Base-by-base conservation (phyloP, 2,113 vertebrate species). In the Mormoops blainvillei region DNA sequence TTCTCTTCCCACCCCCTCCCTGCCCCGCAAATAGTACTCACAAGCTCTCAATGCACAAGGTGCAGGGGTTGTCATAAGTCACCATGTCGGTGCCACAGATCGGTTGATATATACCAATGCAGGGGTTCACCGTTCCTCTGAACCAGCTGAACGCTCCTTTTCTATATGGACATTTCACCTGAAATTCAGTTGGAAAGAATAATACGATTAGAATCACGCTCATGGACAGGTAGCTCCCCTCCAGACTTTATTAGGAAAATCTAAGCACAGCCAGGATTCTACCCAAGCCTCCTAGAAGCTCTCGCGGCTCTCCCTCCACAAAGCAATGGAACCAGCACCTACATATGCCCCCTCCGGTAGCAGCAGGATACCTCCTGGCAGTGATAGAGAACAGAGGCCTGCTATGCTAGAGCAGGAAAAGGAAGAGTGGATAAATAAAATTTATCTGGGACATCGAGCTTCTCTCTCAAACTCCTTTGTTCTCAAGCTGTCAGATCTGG, bases 111-210 rank as follows among this genome's bases (percentile, higher is more conserved):
- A 87, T 2, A 20, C 6, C 33, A 18, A 36, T 43, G 26, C 94
- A 96, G 28, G 87, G 84, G 0, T 92, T 77, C 2, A n/a, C n/a
- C 31, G 61, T 96, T 67, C 15, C 56, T 18, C 5, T 52, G 83
- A 73, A 61, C 82, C 78, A 93, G 67, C 48, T 86, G 78, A 97
- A 52, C 12, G 89, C 22, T 86, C 93, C 87, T 86, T 73, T 89
- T 36, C 58, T 83, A 83, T 93, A 87, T 3, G 94, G 95, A 89
- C 94, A 97, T 89, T 96, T 95, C 36, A 96, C 71, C 92, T 97
- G 89, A 86, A 97, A 93, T 91, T 48, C n/a, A 86, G 48, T 71
- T 65, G 31, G 48, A 93, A 83, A 84, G 19, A 83, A 43, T 70
- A 14, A 77, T 24, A 24, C 3, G 26, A 31, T 91, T 77, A 96